Evolutionary conservation across 2,888 invertebrate species (phyloP).

Genomic region (Macrophya alboannulata): DNA sequence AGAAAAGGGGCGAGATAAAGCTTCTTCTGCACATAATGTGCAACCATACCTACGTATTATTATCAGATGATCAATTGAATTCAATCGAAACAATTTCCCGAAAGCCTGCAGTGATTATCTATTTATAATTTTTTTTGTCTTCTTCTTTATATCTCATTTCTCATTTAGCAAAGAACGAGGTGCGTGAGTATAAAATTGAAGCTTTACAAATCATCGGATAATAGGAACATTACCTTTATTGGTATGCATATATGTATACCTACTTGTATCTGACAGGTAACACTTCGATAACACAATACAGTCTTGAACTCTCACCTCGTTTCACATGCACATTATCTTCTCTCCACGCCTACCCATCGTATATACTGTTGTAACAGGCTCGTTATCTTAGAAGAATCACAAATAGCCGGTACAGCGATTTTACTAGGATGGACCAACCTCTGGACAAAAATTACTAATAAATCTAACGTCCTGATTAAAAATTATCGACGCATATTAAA

Average conservation of each 20-base stretch:
- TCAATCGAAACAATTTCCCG: not conserved
- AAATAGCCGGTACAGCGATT: not conserved
- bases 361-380: not conserved
- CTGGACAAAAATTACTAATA: constrained; percentile 14
- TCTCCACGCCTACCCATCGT: constrained; percentile 25
- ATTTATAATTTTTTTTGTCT: not conserved
- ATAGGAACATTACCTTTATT: not conserved
- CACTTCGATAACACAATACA: constrained; percentile 42
- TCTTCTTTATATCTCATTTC: not conserved
- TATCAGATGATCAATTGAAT: not conserved
- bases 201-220: constrained; percentile 3
- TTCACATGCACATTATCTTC: constrained; percentile 33
- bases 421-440: not conserved
- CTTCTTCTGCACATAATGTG: not conserved
- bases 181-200: not conserved
- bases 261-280: constrained; percentile 5
- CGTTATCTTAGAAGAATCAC: constrained; percentile 26
- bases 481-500: not conserved
- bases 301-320: constrained; percentile 42
- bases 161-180: not conserved
- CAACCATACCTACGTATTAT: no score
- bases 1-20: not conserved
- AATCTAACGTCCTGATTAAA: not conserved
- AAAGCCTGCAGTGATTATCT: not conserved
- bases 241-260: constrained; percentile 1